These are phyloP conservation scores for Mungos mungo DNA, from an alignment of 2,113 vertebrate genomes.

Conservation along the genomic window DNA sequence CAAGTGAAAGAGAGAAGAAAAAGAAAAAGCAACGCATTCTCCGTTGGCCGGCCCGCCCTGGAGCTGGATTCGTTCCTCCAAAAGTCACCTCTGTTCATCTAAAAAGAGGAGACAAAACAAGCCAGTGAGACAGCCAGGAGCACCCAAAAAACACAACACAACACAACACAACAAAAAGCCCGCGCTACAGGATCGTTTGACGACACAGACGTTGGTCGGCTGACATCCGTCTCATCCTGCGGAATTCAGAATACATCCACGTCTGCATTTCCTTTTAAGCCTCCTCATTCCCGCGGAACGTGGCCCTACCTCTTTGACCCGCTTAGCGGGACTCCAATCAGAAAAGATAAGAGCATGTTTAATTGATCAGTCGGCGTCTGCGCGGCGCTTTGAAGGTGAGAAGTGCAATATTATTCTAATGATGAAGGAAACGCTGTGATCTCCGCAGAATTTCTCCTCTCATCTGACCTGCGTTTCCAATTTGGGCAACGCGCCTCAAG, in stretches of 20 bases:
- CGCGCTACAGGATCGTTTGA: accelerated
- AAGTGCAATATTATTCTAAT: background rate
- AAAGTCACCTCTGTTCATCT: background rate
- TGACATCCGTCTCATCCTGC: accelerated
- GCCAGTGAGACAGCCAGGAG: accelerated
- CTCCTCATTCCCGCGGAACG: background rate
- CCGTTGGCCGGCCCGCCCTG: accelerated
- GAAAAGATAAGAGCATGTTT: constrained; percentile 51
- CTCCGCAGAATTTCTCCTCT: background rate
- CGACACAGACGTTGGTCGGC: accelerated
- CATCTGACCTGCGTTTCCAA: background rate
- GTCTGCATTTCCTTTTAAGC: background rate
- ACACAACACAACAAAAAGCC: too few species aligned
- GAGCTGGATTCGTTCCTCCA: background rate
- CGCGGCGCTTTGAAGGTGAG: background rate
- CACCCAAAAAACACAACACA: background rate
- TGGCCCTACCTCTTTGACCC: background rate
- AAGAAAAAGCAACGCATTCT: background rate
- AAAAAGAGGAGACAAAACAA: background rate
- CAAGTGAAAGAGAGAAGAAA: background rate
- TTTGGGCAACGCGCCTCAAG: background rate
- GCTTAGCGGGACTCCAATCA: constrained; percentile 9
- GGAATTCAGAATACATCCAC: background rate
- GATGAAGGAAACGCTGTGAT: background rate
- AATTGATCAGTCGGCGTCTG: background rate